A percentile compares a stretch with the other conserved stretches of the same genome.
phyloP scores from a whole-genome alignment of 2,113 vertebrate genomes.

The Stictonetta naevosa region DNA sequence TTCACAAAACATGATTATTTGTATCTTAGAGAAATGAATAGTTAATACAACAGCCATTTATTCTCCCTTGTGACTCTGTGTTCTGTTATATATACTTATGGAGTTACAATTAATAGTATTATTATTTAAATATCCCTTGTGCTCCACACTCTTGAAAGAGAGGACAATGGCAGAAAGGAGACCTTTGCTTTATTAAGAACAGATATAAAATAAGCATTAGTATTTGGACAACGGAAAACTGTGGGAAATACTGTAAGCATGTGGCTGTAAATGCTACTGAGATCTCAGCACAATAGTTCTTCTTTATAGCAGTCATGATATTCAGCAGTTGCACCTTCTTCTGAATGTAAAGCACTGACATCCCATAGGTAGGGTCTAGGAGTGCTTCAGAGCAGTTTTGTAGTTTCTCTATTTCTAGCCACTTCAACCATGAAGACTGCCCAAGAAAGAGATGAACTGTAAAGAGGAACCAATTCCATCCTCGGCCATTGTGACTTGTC shows the following conservation, averaged over 20 bases:
- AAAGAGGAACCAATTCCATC: not conserved
- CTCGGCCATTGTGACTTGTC: not conserved
- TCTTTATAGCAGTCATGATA: not conserved
- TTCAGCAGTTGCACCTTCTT: not conserved
- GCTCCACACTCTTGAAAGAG: not conserved
- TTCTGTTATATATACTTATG: not conserved
- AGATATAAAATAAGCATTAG: not conserved
- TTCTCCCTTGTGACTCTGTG: not conserved
- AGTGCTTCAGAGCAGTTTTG: not conserved
- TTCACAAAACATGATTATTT: not conserved
- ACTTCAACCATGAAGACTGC: not conserved
- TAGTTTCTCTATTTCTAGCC: not conserved
- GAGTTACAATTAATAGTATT: not conserved
- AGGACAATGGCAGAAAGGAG: not conserved
- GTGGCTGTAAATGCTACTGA: not conserved
- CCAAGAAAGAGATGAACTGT: not conserved
- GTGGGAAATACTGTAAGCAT: not conserved
- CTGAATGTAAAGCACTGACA: not conserved
- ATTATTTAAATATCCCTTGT: not conserved
- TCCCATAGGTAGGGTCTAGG: too few species aligned
- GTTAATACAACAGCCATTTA: not conserved
- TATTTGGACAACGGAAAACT: not conserved
- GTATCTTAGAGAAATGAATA: not conserved
- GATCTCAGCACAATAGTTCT: not conserved
- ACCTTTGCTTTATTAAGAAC: not conserved